Percentiles rank a stretch among this genome's conserved stretches.
phyloP scores from a whole-genome alignment of 2,113 vertebrate species.

The Ovis canadensis region DNA sequence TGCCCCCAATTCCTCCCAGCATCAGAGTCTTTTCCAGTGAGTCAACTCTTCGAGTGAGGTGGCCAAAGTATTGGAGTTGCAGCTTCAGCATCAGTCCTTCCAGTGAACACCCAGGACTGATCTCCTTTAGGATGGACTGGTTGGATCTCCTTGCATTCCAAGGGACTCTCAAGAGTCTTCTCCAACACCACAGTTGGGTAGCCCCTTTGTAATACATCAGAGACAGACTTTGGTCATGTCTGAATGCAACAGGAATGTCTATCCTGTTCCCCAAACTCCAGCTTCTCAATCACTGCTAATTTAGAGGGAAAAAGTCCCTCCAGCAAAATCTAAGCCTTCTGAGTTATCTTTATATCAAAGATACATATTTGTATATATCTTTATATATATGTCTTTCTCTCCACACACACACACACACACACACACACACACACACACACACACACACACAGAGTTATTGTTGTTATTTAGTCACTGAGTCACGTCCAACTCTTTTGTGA shows the following conservation, averaged over 20 bases:
- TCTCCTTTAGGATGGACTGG: too few species aligned
- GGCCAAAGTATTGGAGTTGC: too few species aligned
- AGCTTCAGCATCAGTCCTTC: too few species aligned
- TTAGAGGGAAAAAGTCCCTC: background rate
- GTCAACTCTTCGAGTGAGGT: fast-evolving
- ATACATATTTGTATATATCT: background rate
- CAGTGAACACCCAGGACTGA: too few species aligned
- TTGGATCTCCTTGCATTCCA: too few species aligned
- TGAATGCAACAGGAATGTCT: background rate
- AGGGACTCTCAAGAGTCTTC: too few species aligned
- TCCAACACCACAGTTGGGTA: background rate
- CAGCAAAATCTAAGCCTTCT: background rate
- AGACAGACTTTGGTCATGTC: background rate
- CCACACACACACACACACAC: background rate
- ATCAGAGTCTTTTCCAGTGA: too few species aligned
- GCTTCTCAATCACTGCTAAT: background rate
- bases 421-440: background rate
- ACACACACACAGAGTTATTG: background rate
- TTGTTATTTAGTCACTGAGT: background rate
- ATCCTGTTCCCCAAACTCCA: background rate
- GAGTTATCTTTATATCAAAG: background rate
- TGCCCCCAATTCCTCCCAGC: too few species aligned
- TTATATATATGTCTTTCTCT: background rate
- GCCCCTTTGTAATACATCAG: background rate
- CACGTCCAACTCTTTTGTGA: background rate